Percentiles rank a stretch among this genome's conserved stretches.
Conservation (phyloP, 2,113 vertebrate species). For the Lagopus muta region DNA sequence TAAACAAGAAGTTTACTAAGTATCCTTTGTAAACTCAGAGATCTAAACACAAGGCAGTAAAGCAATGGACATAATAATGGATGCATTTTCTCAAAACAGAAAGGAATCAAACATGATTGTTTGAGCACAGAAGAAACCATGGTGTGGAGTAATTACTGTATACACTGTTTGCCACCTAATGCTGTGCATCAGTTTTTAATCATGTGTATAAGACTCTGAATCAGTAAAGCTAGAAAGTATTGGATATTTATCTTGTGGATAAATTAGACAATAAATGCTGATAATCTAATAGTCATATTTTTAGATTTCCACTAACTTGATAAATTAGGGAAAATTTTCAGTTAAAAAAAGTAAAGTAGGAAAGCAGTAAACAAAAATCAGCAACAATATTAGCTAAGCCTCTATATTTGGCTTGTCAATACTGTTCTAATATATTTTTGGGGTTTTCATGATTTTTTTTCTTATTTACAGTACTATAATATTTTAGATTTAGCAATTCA, state of each 20-base stretch:
- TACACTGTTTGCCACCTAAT: background rate
- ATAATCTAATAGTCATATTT: conserved; percentile 25
- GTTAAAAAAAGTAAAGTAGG: background rate
- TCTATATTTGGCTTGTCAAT: background rate
- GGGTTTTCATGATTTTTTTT: fast-evolving
- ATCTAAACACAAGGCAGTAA: background rate
- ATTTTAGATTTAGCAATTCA: background rate
- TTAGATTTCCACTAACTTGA: conserved; percentile 15
- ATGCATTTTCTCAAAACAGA: background rate
- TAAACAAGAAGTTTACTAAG: background rate
- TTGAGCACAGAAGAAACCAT: background rate
- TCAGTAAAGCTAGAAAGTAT: background rate
- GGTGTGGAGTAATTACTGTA: background rate
- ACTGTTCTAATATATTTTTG: background rate
- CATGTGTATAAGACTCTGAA: background rate
- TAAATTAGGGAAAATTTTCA: background rate
- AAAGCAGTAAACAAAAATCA: fast-evolving
- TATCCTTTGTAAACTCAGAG: background rate
- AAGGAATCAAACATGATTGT: background rate
- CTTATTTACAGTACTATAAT: background rate
- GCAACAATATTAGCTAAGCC: background rate
- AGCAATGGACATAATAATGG: background rate
- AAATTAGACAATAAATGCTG: conserved; percentile 21
- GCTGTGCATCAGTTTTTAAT: background rate
- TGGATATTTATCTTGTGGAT: conserved; percentile 11